Conservation (phyloP, 2,888 invertebrate genomes). For the Pteria penguin region DNA sequence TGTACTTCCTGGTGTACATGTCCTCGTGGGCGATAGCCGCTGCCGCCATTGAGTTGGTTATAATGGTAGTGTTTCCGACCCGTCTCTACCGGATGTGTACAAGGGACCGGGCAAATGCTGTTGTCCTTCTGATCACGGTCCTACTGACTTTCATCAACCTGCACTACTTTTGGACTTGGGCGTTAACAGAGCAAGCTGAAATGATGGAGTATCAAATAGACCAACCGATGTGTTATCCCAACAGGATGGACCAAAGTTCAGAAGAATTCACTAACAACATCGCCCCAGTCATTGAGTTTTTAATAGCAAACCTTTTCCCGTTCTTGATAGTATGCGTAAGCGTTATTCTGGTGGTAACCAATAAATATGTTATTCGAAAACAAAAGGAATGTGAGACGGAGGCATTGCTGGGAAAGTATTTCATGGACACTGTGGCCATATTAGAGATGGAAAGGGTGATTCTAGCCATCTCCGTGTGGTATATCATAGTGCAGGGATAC, state of each 20-base stretch:
- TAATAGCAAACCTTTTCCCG: conserved; percentile 70
- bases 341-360: conserved; percentile 51
- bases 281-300: conserved; percentile 72
- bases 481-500: conserved; percentile 5
- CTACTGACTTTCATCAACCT: conserved; percentile 75
- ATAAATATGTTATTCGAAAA: conserved; percentile 8
- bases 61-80: conserved; percentile 67
- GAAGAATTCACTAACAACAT: conserved; percentile 67
- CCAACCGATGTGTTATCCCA: conserved; percentile 47
- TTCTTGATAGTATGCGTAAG: conserved; percentile 59
- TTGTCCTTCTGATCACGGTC: conserved; percentile 74
- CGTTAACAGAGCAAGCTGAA: conserved; percentile 62
- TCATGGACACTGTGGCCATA: conserved; percentile 66
- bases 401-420: conserved; percentile 64
- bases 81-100: conserved; percentile 73
- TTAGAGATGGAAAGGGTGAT: conserved; percentile 56
- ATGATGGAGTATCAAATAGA: conserved; percentile 42
- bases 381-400: conserved; percentile 42
- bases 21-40: conserved; percentile 75
- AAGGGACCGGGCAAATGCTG: conserved; percentile 70
- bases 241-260: conserved; percentile 67
- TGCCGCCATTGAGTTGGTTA: conserved; percentile 69
- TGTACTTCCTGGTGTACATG: conserved; percentile 69
- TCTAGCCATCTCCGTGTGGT: conserved; percentile 36
- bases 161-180: conserved; percentile 78